These are phyloP conservation scores for Dicaeum eximium DNA, from an alignment of 2,113 vertebrate genomes.

Conservation along the genomic window DNA sequence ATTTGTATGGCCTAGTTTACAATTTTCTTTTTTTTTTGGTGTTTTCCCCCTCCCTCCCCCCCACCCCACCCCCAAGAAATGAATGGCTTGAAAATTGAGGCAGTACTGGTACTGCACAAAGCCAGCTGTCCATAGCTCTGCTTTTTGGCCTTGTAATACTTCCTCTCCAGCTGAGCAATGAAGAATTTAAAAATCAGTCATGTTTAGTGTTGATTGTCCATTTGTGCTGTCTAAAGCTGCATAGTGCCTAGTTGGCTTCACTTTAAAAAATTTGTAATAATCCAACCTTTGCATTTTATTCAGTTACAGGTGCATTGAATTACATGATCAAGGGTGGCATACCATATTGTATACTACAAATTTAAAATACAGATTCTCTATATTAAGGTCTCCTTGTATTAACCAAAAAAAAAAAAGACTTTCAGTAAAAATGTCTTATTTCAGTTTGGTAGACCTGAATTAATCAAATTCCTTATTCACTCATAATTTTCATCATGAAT, in stretches of 20 bases:
- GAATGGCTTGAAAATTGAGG: conserved; percentile 61
- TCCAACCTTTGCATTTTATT: neutral
- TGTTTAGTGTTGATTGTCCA: conserved; percentile 44
- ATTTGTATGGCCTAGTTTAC: conserved; percentile 25
- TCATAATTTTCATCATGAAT: neutral
- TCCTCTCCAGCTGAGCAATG: conserved; percentile 57
- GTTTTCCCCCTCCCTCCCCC: neutral
- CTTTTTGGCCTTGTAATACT: conserved; percentile 54
- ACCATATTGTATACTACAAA: neutral
- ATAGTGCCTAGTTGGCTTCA: neutral
- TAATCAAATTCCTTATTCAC: neutral
- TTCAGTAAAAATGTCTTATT: neutral
- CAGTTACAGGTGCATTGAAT: neutral
- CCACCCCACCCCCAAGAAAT: neutral
- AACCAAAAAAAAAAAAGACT: neutral
- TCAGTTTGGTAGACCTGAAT: neutral
- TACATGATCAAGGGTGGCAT: neutral
- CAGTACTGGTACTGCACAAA: conserved; percentile 19
- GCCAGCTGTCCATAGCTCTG: conserved; percentile 64
- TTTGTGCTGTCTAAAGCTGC: neutral
- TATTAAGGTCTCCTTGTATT: neutral
- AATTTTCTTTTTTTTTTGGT: neutral
- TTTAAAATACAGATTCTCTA: neutral
- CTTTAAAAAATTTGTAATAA: neutral
- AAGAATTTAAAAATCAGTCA: conserved; percentile 59